Base-by-base conservation (phyloP, 1,140 invertebrate species). In the Zaprionus kolodkinae region DNA sequence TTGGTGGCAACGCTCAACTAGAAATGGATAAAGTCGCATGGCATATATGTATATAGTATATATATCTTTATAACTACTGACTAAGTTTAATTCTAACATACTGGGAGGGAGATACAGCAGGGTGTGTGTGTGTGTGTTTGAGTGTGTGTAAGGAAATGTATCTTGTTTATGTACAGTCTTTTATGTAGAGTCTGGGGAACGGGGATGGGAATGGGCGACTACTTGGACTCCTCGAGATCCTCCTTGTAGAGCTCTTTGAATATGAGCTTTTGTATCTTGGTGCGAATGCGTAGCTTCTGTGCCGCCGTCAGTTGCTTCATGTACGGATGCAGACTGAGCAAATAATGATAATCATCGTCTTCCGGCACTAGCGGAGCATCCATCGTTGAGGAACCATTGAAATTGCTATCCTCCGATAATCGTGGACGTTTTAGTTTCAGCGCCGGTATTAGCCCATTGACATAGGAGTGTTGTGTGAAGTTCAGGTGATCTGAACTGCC, bases 201-300 rank as follows among this genome's bases (percentile, higher is more conserved):
- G 21, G 21, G 21, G n/a, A n/a, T n/a, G n/a, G 15, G 50, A 2
- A 30, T 30, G 61, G 60, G 21, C 25, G 21, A 72, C 91, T 89
- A 92, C 85, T 92, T 92, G 57, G 91, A 91, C 66, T 92, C 91
- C 70, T 92, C 91, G 52, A 92, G 78, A 72, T 92, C 92, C 74
- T 92, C 89, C 63, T 92, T 92, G 73, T 93, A 93, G 38, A 93
- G 85, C 73, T 93, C 92, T 60, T 93, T 92, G 35, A 93, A 92
- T 27, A 93, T 92, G 68, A 93, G 76, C 65, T 92, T 93, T 84
- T 93, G 92, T 78, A 93, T 92, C 81, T 92, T 92, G 61, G 90
- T 93, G 68, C 92, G 87, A 62, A 92, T 91, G 38, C 90, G 84
- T 52, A 93, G 60, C 61, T 93, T 93, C 43, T 93, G 92, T 9